Evolutionary conservation across 1,140 invertebrate genomes (phyloP).

Genomic region (Polypedilum pembai): DNA sequence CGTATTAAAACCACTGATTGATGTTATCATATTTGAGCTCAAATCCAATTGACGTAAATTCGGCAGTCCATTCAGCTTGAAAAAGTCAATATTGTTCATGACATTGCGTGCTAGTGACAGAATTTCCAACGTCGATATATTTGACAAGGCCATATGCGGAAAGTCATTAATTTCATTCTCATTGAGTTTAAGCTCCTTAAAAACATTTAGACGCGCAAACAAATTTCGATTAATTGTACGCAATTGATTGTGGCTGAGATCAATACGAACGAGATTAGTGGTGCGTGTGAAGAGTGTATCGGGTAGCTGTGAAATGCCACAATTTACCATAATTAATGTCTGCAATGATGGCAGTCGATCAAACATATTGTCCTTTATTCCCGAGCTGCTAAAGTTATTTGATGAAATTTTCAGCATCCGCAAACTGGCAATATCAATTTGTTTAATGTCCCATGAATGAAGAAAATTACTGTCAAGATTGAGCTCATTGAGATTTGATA

Average conservation of each 20-base stretch:
- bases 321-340: conserved; percentile 59
- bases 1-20: conserved; percentile 66
- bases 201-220: conserved; percentile 58
- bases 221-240: conserved; percentile 56
- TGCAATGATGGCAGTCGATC: conserved; percentile 67
- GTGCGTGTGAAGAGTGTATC: conserved; percentile 63
- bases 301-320: conserved; percentile 57
- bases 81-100: conserved; percentile 63
- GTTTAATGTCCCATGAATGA: conserved; percentile 54
- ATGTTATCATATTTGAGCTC: conserved; percentile 64
- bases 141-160: conserved; percentile 67
- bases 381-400: conserved; percentile 63
- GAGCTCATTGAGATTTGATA: conserved; percentile 59
- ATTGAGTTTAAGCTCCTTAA: conserved; percentile 67
- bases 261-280: conserved; percentile 62
- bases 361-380: conserved; percentile 54
- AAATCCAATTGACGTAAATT: conserved; percentile 68
- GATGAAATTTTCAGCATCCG: conserved; percentile 60
- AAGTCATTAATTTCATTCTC: conserved; percentile 64
- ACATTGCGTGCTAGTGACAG: conserved; percentile 65
- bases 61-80: conserved; percentile 61
- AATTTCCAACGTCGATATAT: conserved; percentile 62
- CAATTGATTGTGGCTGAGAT: conserved; percentile 61
- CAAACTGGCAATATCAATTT: conserved; percentile 63
- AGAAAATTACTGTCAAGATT: conserved; percentile 68